These are phyloP conservation scores for Heterocephalus glaber DNA, from an alignment of 2,113 vertebrate genomes.

Conservation along the genomic window DNA sequence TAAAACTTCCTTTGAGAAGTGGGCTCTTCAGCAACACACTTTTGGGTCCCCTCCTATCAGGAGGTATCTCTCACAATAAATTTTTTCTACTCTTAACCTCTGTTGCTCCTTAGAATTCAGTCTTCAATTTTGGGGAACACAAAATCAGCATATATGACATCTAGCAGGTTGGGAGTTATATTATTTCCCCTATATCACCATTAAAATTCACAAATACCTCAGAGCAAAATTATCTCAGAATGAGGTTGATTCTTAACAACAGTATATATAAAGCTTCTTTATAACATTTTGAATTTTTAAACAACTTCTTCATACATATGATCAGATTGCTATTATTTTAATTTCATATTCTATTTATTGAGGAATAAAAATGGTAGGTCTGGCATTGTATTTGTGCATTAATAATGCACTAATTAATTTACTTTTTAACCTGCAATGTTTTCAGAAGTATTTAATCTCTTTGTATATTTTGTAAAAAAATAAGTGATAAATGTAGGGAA, in stretches of 20 bases:
- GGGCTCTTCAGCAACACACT: too few relatives aligned
- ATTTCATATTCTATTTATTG: background rate
- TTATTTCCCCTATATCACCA: too few relatives aligned
- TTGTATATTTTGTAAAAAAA: background rate
- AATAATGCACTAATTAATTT: background rate
- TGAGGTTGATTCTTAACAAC: background rate
- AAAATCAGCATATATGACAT: too few relatives aligned
- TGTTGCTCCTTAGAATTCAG: too few relatives aligned
- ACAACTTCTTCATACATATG: background rate
- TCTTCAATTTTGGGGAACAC: too few relatives aligned
- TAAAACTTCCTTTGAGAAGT: too few relatives aligned
- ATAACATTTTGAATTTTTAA: background rate
- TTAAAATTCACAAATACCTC: background rate
- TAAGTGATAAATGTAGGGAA: background rate
- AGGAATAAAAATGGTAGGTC: background rate
- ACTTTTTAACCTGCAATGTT: background rate
- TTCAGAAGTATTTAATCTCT: background rate
- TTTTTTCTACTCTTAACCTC: too few relatives aligned
- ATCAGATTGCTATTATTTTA: background rate
- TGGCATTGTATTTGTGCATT: background rate
- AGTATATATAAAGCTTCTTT: background rate
- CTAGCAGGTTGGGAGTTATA: too few relatives aligned
- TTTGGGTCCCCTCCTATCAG: too few relatives aligned
- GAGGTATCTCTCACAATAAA: too few relatives aligned
- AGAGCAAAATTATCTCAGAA: background rate